These are phyloP conservation scores for Tragelaphus oryx DNA, from an alignment of 2,797 vertebrate species.

Conservation along the genomic window DNA sequence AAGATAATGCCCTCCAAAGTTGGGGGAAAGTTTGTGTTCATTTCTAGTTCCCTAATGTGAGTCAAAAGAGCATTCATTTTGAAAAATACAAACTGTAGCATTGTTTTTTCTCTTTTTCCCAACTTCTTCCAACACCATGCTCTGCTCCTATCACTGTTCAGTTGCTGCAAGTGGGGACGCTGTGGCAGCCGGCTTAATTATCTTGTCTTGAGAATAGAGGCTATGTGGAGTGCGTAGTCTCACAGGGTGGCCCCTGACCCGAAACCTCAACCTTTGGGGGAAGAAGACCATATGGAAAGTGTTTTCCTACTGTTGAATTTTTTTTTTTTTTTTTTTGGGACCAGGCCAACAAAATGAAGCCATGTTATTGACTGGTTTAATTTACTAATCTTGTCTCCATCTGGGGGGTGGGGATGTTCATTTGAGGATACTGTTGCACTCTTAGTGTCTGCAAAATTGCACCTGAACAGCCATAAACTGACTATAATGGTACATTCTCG, in stretches of 20 bases:
- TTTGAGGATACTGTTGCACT: neutral
- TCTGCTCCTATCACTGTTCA: neutral
- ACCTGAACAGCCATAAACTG: neutral
- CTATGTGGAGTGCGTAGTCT: constrained; percentile 43
- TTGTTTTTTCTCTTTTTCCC: neutral
- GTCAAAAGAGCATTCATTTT: neutral
- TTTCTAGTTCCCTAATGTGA: neutral
- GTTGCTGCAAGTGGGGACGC: constrained; percentile 59
- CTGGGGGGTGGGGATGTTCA: neutral
- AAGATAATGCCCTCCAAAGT: neutral
- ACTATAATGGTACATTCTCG: neutral
- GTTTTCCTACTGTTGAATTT: neutral
- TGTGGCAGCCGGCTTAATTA: constrained; percentile 34
- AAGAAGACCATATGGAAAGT: neutral
- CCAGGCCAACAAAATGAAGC: neutral
- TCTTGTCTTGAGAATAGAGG: constrained; percentile 35
- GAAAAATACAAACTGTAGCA: neutral
- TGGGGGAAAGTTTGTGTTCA: neutral
- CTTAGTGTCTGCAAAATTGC: neutral
- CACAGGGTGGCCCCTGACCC: constrained; percentile 30
- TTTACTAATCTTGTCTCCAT: constrained; percentile 5
- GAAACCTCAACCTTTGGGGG: constrained; percentile 39
- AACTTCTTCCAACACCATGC: neutral
- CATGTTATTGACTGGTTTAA: neutral
- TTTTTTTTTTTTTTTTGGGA: neutral